Conservation (phyloP, 2,888 invertebrate genomes). For the Tinea pellionella region DNA sequence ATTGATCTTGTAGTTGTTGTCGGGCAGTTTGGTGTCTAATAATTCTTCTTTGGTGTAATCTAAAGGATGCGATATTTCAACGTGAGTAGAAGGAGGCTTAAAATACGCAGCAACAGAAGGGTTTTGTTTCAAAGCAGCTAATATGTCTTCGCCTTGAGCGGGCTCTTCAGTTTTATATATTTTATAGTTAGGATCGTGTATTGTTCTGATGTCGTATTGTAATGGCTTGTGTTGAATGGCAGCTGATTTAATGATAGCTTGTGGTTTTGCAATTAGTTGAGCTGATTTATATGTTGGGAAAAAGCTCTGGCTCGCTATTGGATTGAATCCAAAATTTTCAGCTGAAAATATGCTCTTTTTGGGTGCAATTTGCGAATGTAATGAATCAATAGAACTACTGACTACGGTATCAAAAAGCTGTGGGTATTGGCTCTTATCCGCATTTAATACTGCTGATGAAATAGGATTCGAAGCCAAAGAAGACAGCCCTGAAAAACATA, state of each 20-base stretch:
- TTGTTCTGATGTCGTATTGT: conserved; percentile 55
- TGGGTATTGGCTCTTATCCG: conserved; percentile 59
- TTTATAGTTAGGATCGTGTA: conserved; percentile 61
- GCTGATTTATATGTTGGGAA: conserved; percentile 40
- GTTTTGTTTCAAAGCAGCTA: conserved; percentile 54
- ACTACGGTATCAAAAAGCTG: conserved; percentile 55
- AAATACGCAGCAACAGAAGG: conserved; percentile 56
- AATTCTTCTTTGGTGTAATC: conserved; percentile 53
- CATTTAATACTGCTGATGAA: conserved; percentile 49
- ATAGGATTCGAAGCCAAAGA: conserved; percentile 57
- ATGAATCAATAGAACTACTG: conserved; percentile 60
- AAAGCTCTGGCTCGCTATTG: conserved; percentile 58
- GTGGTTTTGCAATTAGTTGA: conserved; percentile 38
- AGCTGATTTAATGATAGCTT: conserved; percentile 20
- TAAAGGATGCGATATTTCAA: conserved; percentile 54
- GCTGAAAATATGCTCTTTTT: conserved; percentile 51
- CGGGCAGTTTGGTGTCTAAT: conserved; percentile 31
- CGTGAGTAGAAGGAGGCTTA: conserved; percentile 50
- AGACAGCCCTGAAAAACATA: conserved; percentile 50
- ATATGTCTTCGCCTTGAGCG: conserved; percentile 48
- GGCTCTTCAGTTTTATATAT: conserved; percentile 57
- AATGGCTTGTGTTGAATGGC: conserved; percentile 42
- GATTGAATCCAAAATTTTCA: conserved; percentile 57
- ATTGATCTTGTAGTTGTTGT: conserved; percentile 59
- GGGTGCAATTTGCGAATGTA: conserved; percentile 50